These are phyloP conservation scores for Polietes domitor DNA, from an alignment of 2,888 invertebrate species.

Conservation along the genomic window DNA sequence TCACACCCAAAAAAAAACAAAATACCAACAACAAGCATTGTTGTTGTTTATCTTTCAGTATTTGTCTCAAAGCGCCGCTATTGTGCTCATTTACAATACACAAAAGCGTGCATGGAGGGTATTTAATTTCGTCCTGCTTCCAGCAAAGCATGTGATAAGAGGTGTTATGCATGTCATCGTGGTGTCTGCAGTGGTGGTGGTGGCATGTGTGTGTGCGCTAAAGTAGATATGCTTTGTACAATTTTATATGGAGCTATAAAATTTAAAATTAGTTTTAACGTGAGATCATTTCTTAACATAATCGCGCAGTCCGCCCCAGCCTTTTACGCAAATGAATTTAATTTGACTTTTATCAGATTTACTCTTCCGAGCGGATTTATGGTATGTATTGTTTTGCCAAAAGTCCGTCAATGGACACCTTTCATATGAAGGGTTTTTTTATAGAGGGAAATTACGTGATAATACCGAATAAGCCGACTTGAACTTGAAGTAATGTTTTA, in stretches of 20 bases:
- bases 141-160: neutral
- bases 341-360: too few species aligned
- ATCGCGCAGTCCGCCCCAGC: too few species aligned
- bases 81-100: neutral
- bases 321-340: too few species aligned
- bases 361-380: too few species aligned
- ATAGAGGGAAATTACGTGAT: too few species aligned
- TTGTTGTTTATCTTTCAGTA: neutral
- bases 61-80: neutral
- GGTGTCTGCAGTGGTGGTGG: neutral
- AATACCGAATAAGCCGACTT: too few species aligned
- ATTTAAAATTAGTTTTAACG: neutral
- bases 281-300: neutral
- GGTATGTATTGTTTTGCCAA: too few species aligned
- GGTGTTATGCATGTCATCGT: neutral
- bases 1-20: neutral
- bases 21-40: neutral
- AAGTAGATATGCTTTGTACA: too few species aligned
- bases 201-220: neutral
- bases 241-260: too few species aligned
- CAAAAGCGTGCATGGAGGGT: neutral
- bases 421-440: too few species aligned
- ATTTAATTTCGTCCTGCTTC: neutral
- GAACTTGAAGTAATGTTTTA: too few species aligned
- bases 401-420: too few species aligned